A percentile compares a stretch with the other conserved stretches of the same genome.
Evolutionary conservation across 92 coral and sea anemone species (phyloP).

Genomic region (Desmophyllum pertusum): DNA sequence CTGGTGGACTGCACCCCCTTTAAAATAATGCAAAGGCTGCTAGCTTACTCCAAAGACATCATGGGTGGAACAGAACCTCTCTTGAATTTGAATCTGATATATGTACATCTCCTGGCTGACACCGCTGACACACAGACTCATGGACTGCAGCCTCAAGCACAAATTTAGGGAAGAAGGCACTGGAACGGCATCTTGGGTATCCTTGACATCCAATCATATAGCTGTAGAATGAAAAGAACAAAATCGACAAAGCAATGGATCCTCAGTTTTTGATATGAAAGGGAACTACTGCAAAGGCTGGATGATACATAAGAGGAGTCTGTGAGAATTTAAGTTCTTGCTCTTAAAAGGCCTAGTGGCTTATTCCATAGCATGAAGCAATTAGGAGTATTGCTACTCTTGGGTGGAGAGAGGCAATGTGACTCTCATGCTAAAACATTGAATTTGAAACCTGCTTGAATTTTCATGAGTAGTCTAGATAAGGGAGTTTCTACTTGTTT

Average conservation of each 20-base stretch:
- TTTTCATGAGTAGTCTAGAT: too few relatives aligned
- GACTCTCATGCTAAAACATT: too few relatives aligned
- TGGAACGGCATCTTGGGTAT: conserved; percentile 82
- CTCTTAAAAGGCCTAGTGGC: too few relatives aligned
- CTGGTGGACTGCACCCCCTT: not conserved
- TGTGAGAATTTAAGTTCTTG: too few relatives aligned
- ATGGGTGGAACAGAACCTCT: conserved; percentile 96
- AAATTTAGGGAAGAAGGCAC: conserved; percentile 84
- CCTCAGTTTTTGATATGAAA: not conserved
- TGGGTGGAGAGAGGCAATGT: too few relatives aligned
- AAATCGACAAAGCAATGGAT: not conserved
- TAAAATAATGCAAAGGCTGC: not conserved
- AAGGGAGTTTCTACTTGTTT: too few relatives aligned
- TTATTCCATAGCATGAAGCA: too few relatives aligned
- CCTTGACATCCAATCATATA: conserved; percentile 88
- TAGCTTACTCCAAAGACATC: conserved; percentile 80
- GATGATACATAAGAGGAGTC: too few relatives aligned
- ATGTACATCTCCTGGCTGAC: conserved; percentile 84
- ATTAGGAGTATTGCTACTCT: too few relatives aligned
- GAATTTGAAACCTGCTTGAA: too few relatives aligned
- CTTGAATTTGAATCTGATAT: conserved; percentile 80
- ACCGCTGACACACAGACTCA: conserved; percentile 69
- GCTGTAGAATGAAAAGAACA: conserved; percentile 24
- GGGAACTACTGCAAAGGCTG: too few relatives aligned
- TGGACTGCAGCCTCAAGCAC: conserved; percentile 80